Conservation (phyloP, 2,113 vertebrate species). For the Anhinga rufa region DNA sequence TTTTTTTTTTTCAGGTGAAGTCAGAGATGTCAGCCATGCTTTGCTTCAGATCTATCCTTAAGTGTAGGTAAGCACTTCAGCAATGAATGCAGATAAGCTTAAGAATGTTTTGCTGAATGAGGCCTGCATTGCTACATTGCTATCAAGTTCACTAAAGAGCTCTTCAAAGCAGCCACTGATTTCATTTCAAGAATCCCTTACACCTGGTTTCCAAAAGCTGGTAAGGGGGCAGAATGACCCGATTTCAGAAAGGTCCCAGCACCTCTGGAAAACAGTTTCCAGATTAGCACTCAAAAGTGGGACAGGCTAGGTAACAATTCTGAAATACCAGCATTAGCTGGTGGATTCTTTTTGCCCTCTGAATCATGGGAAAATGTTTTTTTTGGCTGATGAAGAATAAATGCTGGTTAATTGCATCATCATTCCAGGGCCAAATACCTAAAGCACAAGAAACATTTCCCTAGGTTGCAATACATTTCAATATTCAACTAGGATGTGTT, state of each 20-base stretch:
- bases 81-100: background rate
- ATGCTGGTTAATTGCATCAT: background rate
- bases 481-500: background rate
- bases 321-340: background rate
- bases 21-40: background rate
- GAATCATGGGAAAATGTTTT: background rate
- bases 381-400: background rate
- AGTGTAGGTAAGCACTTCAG: background rate
- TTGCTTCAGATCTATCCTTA: background rate
- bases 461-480: background rate
- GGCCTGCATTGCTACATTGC: background rate
- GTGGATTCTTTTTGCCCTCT: background rate
- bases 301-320: background rate
- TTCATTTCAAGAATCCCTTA: background rate
- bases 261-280: background rate
- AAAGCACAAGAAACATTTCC: background rate
- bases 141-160: background rate
- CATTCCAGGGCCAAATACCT: background rate
- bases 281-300: background rate
- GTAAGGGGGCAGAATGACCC: background rate
- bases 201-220: background rate
- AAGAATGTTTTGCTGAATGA: background rate
- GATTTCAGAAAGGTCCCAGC: background rate
- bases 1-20: background rate
- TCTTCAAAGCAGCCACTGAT: background rate